These are phyloP conservation scores for Struthidea cinerea DNA, from an alignment of 2,113 vertebrate species.

Conservation along the genomic window DNA sequence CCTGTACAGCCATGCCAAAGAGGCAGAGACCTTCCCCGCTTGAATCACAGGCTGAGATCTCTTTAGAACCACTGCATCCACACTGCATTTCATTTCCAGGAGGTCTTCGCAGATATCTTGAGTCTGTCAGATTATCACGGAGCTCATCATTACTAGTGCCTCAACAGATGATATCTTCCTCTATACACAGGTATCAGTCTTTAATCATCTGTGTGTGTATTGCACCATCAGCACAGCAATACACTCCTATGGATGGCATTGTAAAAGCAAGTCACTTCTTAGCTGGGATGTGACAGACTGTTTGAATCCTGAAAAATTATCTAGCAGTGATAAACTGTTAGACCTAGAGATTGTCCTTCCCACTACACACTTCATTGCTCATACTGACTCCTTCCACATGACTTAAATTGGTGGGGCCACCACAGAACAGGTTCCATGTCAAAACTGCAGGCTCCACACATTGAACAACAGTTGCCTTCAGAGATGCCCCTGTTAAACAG, in stretches of 20 bases:
- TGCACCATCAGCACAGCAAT: constrained; percentile 3
- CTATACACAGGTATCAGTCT: not conserved
- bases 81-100: not conserved
- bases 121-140: constrained; percentile 37
- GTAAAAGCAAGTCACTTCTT: not conserved
- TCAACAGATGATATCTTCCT: constrained; percentile 32
- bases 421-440: not conserved
- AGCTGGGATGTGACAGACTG: not conserved
- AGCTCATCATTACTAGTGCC: constrained; percentile 29
- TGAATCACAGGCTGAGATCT: not conserved
- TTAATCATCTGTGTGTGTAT: not conserved
- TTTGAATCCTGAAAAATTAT: not conserved
- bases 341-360: not conserved
- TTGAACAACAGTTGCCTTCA: not conserved
- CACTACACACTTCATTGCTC: not conserved
- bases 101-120: not conserved
- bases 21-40: not conserved
- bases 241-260: not conserved
- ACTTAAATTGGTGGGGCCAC: not conserved
- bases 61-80: not conserved
- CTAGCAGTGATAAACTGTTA: not conserved
- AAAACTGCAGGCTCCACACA: not conserved
- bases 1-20: not conserved
- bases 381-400: not conserved
- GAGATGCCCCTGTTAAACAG: not conserved